Percentiles rank a stretch among this genome's conserved stretches.
These are phyloP conservation scores for Epistrophella euchroma DNA, from an alignment of 2,888 invertebrate species.

Conservation along the genomic window DNA sequence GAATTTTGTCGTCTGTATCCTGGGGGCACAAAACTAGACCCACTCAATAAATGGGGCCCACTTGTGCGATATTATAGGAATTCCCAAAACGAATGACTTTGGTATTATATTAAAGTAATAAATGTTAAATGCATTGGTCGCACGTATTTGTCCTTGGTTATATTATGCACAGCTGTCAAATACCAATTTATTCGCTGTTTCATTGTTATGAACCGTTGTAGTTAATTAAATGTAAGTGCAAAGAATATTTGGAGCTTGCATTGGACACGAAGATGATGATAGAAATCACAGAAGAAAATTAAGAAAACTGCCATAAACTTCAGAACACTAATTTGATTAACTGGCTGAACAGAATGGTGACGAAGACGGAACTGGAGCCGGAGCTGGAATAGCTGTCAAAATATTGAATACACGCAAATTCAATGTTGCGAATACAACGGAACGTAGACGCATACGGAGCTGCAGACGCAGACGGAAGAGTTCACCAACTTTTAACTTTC, in stretches of 20 bases:
- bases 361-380: too few relatives aligned
- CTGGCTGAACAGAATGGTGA: too few relatives aligned
- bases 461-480: too few relatives aligned
- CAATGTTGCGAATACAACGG: too few relatives aligned
- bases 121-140: constrained; percentile 10
- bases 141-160: constrained; percentile 10
- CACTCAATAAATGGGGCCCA: constrained; percentile 20
- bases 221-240: not conserved
- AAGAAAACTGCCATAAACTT: too few relatives aligned
- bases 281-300: too few relatives aligned
- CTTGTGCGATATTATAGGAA: not conserved
- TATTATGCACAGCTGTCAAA: not conserved
- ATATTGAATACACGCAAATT: too few relatives aligned
- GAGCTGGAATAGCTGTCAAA: too few relatives aligned
- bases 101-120: constrained; percentile 20
- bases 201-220: not conserved
- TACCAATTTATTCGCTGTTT: not conserved
- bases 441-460: too few relatives aligned
- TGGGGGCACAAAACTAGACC: not conserved
- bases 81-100: constrained; percentile 18
- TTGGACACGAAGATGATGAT: not conserved
- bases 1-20: not conserved
- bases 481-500: too few relatives aligned
- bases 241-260: not conserved
- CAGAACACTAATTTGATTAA: too few relatives aligned